Evolutionary conservation across 2,888 invertebrate species (phyloP).

Genomic region (Lochmaea capreae): DNA sequence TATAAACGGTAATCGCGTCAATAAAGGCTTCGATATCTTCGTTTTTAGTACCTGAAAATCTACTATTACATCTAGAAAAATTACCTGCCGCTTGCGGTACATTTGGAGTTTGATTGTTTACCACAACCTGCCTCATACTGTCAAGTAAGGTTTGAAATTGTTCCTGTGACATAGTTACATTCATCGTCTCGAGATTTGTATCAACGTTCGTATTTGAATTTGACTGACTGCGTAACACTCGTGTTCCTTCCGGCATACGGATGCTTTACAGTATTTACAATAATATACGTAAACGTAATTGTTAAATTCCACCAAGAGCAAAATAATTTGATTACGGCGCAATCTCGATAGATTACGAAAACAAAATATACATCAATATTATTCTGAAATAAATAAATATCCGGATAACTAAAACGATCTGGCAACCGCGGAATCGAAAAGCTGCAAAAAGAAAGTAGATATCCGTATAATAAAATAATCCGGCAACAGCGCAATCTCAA

Average conservation of each 20-base stretch:
- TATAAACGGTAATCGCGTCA: slow-evolving; percentile 45
- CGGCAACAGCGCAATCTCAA: no score
- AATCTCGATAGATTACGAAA: no score
- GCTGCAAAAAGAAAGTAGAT: no score
- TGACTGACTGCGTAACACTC: slow-evolving; percentile 5
- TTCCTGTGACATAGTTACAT: slow-evolving; percentile 13
- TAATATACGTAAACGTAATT: no score
- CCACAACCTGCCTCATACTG: slow-evolving; percentile 23
- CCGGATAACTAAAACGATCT: no score
- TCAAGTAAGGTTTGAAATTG: slow-evolving; percentile 20
- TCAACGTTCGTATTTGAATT: no score
- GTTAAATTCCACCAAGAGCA: background rate
- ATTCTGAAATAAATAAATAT: no score
- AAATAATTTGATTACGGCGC: background rate
- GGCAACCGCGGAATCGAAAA: no score
- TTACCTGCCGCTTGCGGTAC: slow-evolving; percentile 18
- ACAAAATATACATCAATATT: no score
- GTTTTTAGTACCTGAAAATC: slow-evolving; percentile 40
- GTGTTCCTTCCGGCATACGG: slow-evolving; percentile 24
- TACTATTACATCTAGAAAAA: slow-evolving; percentile 38
- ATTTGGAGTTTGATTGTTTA: slow-evolving; percentile 8
- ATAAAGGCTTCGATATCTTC: slow-evolving; percentile 49
- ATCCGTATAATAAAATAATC: no score
- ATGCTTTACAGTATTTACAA: slow-evolving; percentile 34
- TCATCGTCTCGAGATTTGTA: background rate